Evolutionary conservation across 1,140 invertebrate genomes (phyloP).

Genomic region (Calliphora vicina): DNA sequence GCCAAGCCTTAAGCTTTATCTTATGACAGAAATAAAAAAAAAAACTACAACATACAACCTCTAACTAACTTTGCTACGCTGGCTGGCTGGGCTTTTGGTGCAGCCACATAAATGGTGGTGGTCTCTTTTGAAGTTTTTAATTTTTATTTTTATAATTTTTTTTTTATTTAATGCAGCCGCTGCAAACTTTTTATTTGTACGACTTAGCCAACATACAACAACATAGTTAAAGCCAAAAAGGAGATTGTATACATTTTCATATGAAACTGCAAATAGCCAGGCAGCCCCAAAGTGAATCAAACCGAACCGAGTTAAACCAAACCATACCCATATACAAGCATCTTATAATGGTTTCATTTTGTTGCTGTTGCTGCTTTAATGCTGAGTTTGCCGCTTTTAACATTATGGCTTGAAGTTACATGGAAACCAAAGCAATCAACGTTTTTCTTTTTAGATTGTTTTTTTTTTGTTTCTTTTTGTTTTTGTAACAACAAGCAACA

Average conservation of each 20-base stretch:
- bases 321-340: neutral
- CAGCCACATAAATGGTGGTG: neutral
- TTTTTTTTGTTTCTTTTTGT: no score
- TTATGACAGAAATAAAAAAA: neutral
- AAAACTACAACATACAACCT: neutral
- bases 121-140: slow-evolving; percentile 29
- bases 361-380: neutral
- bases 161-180: no score
- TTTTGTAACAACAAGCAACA: no score
- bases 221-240: no score
- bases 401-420: slow-evolving; percentile 6
- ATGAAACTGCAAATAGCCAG: no score
- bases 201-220: neutral
- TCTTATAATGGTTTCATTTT: neutral
- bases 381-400: neutral
- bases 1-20: neutral
- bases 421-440: neutral
- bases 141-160: no score
- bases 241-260: slow-evolving; percentile 16
- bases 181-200: neutral
- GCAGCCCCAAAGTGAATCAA: no score
- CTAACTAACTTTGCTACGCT: no score
- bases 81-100: neutral
- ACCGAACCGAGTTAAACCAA: no score
- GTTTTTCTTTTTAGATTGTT: no score